These are phyloP conservation scores for silkworm (Bombyx mori) DNA, from an alignment of 1,140 invertebrate genomes.

Conservation along the genomic window ASM3026992v2 NC_085118.1:3119001-3119500, in stretches of 20 bases:
- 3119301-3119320: slow-evolving; percentile 52
- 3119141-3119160: slow-evolving; percentile 43
- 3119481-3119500: slow-evolving; percentile 40
- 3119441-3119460: slow-evolving; percentile 29
- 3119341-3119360: slow-evolving; percentile 43
- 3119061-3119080: too few relatives aligned
- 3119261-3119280: slow-evolving; percentile 41
- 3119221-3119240: slow-evolving; percentile 39
- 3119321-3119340: slow-evolving; percentile 41
- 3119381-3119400: slow-evolving; percentile 43
- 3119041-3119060: too few relatives aligned
- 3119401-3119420: slow-evolving; percentile 35
- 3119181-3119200: slow-evolving; percentile 48
- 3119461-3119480: slow-evolving; percentile 48
- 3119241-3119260: slow-evolving; percentile 36
- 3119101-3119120: slow-evolving; percentile 7
- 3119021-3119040: too few relatives aligned
- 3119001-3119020: too few relatives aligned
- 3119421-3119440: slow-evolving; percentile 33
- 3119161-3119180: slow-evolving; percentile 42
- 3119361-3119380: slow-evolving; percentile 35
- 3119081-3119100: too few relatives aligned
- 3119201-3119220: slow-evolving; percentile 44
- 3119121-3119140: slow-evolving; percentile 45
- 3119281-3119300: slow-evolving; percentile 35